Conservation (phyloP, 2,888 invertebrate genomes). For the Protonemura montana region DNA sequence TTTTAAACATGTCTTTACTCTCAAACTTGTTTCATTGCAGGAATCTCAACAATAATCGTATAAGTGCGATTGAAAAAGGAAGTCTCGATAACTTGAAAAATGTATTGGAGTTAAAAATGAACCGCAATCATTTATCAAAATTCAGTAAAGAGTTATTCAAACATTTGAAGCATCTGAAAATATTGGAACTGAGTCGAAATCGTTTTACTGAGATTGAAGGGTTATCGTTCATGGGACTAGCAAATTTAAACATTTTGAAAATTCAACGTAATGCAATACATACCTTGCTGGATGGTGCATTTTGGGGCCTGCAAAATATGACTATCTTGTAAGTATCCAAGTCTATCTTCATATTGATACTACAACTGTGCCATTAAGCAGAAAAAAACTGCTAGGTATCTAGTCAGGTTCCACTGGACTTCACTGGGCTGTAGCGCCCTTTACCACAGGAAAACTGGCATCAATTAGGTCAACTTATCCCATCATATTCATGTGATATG, state of each 20-base stretch:
- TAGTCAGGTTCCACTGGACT: too few species aligned
- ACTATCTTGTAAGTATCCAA: conserved; percentile 61
- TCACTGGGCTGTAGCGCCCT: too few species aligned
- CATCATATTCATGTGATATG: too few species aligned
- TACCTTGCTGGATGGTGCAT: conserved; percentile 85
- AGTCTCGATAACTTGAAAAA: conserved; percentile 76
- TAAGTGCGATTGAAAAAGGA: conserved; percentile 73
- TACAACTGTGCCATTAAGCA: conserved; percentile 30
- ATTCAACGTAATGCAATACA: conserved; percentile 82
- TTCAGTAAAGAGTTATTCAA: conserved; percentile 80
- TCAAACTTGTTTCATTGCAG: conserved; percentile 64
- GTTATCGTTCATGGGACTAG: conserved; percentile 80
- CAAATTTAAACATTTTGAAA: conserved; percentile 76
- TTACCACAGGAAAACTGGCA: too few species aligned
- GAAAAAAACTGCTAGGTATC: too few species aligned
- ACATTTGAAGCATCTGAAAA: conserved; percentile 71
- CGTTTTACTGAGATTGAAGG: conserved; percentile 80
- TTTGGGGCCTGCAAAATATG: conserved; percentile 83
- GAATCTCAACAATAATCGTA: conserved; percentile 76
- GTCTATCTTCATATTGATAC: conserved; percentile 29
- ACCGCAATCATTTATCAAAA: conserved; percentile 75
- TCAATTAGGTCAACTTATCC: too few species aligned
- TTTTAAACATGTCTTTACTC: too few species aligned
- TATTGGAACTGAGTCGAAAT: conserved; percentile 86
- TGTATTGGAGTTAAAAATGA: conserved; percentile 78